phyloP scores from a whole-genome alignment of 2,888 invertebrate species.

The Brachyptera risi region DNA sequence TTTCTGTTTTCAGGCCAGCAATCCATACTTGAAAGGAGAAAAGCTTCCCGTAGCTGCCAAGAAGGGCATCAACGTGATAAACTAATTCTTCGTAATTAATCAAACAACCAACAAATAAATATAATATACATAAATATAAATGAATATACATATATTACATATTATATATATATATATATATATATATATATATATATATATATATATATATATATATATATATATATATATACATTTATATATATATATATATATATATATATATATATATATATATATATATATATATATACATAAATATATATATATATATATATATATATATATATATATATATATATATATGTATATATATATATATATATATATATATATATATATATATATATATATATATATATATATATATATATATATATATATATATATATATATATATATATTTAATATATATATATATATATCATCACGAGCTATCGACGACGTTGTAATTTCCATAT shows the following conservation, averaged over 20 bases:
- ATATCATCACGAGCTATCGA: not conserved
- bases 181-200: not conserved
- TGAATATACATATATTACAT: not conserved
- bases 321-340: not conserved
- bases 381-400: not conserved
- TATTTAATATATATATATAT: not conserved
- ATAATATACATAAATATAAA: not conserved
- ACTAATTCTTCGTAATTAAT: conserved; percentile 39
- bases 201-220: not conserved
- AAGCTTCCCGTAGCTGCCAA: conserved; percentile 89
- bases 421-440: not conserved
- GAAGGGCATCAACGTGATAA: conserved; percentile 72
- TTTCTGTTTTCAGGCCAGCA: conserved; percentile 57
- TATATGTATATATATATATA: not conserved
- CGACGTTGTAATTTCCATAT: not conserved
- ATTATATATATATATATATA: not conserved
- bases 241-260: not conserved
- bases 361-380: not conserved
- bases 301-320: not conserved
- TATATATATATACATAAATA: not conserved
- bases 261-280: not conserved
- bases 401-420: not conserved
- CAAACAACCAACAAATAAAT: conserved; percentile 1
- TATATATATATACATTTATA: not conserved
- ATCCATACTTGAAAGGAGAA: conserved; percentile 82